Evolutionary conservation across 2,113 vertebrate genomes (phyloP).

Genomic region (Galbula dea): DNA sequence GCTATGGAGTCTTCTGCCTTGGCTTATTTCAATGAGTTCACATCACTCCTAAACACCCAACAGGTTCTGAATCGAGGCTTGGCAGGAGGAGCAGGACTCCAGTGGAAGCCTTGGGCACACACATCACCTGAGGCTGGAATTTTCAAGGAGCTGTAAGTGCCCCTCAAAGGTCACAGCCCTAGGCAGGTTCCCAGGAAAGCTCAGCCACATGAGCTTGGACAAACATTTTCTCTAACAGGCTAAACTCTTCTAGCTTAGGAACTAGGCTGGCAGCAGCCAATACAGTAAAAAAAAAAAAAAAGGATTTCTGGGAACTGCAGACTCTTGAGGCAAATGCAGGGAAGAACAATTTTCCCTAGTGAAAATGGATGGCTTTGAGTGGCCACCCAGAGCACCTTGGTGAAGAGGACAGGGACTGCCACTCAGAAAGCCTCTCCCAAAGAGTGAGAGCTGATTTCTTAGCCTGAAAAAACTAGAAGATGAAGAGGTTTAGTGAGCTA

Average conservation of each 20-base stretch:
- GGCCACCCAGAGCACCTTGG: not conserved
- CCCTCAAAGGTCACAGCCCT: not conserved
- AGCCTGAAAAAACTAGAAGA: not conserved
- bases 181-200: not conserved
- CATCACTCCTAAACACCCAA: not conserved
- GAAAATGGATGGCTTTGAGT: fast-evolving
- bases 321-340: not conserved
- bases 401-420: not conserved
- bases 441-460: not conserved
- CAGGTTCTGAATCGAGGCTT: fast-evolving
- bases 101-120: fast-evolving
- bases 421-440: not conserved
- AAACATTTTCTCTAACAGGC: not conserved
- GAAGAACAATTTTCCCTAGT: not conserved
- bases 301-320: no score
- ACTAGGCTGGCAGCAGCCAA: fast-evolving
- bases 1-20: not conserved
- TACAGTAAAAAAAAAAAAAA: not conserved
- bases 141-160: not conserved
- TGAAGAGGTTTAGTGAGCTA: not conserved
- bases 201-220: not conserved
- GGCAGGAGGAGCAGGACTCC: fast-evolving
- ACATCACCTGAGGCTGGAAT: no score
- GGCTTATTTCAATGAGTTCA: not conserved
- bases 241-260: not conserved